Conservation (phyloP, 2,797 vertebrate genomes). For the Sylvilagus floridanus region DNA sequence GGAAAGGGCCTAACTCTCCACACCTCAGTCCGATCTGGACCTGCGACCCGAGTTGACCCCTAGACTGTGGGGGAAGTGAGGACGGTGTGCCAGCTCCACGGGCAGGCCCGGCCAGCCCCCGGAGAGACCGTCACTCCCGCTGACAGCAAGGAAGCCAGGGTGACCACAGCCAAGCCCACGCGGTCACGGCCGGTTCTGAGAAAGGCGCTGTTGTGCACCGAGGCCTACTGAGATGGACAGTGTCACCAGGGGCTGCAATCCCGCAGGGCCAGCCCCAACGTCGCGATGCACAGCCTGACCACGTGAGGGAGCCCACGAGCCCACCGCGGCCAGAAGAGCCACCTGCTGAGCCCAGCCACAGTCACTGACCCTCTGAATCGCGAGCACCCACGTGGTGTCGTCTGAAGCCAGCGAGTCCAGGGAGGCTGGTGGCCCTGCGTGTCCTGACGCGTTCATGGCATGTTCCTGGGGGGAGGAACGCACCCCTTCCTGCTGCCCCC, state of each 20-base stretch:
- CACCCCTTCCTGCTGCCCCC: fast-evolving
- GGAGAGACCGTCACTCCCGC: background rate
- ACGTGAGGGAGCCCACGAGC: fast-evolving
- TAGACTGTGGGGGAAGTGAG: background rate
- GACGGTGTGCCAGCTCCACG: fast-evolving
- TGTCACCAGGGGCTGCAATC: too few relatives aligned
- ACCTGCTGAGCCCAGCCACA: background rate
- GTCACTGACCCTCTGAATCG: fast-evolving
- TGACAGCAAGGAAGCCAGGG: too few relatives aligned
- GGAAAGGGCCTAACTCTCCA: too few relatives aligned
- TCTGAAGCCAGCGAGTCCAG: fast-evolving
- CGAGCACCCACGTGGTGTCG: fast-evolving
- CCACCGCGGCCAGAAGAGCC: background rate
- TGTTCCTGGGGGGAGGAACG: too few relatives aligned
- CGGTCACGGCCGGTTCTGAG: too few relatives aligned
- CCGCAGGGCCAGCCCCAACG: too few relatives aligned
- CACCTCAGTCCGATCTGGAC: fast-evolving
- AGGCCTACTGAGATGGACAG: too few relatives aligned
- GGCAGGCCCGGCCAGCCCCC: background rate
- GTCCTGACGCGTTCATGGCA: too few relatives aligned
- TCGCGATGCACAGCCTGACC: background rate
- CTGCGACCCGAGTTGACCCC: fast-evolving
- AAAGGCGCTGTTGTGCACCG: too few relatives aligned
- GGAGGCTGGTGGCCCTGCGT: background rate
- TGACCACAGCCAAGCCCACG: too few relatives aligned